phyloP scores from a whole-genome alignment of 2,888 invertebrate genomes.

The Drosophila pegasa region DNA sequence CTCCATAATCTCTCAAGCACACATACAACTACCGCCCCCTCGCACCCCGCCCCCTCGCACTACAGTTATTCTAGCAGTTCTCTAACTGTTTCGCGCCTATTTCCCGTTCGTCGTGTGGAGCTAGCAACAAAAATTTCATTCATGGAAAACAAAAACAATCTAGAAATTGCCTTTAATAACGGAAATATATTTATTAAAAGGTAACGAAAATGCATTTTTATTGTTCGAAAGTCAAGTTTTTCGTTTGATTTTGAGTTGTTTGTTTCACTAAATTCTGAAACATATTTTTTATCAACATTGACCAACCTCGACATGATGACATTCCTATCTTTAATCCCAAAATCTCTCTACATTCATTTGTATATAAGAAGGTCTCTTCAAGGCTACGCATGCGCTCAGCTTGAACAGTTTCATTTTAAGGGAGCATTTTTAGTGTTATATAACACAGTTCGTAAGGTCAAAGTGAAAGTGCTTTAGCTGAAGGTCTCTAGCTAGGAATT shows the following conservation, averaged over 20 bases:
- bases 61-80: conserved; percentile 13
- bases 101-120: conserved; percentile 40
- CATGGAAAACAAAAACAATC: conserved; percentile 85
- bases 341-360: conserved; percentile 14
- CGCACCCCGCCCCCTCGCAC: conserved; percentile 8
- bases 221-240: conserved; percentile 6
- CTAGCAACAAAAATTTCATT: conserved; percentile 73
- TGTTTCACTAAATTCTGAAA: background rate
- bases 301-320: conserved; percentile 9
- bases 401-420: conserved; percentile 23
- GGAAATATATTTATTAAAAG: conserved; percentile 85
- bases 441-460: conserved; percentile 38
- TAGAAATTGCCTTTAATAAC: conserved; percentile 85
- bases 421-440: conserved; percentile 42
- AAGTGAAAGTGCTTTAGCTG: conserved; percentile 12
- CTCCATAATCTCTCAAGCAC: conserved; percentile 9
- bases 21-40: conserved; percentile 14
- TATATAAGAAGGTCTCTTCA: conserved; percentile 24
- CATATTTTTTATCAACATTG: conserved; percentile 19
- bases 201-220: conserved; percentile 65
- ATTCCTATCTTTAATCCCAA: conserved; percentile 11
- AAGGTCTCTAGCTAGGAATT: conserved; percentile 21
- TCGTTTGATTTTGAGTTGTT: conserved; percentile 6
- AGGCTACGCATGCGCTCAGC: conserved; percentile 56
- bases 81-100: conserved; percentile 66